Conservation (phyloP, 2,797 vertebrate genomes). For the Hippocampus kuda region DNA sequence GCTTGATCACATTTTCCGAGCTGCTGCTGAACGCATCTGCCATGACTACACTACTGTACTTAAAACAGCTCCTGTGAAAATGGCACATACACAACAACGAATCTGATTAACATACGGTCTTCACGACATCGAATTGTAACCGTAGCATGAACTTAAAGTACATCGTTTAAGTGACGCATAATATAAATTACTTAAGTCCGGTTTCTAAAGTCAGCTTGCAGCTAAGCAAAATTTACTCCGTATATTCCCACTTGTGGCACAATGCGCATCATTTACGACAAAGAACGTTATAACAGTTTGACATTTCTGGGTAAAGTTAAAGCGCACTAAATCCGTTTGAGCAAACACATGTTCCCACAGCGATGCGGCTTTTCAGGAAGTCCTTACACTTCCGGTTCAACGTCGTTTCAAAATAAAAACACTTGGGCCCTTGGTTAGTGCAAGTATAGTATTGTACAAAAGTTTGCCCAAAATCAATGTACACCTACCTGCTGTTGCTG, state of each 20-base stretch:
- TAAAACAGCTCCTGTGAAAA: neutral
- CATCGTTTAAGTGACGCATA: neutral
- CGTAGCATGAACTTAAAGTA: neutral
- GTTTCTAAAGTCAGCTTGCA: neutral
- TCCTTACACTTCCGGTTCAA: slow-evolving; percentile 32
- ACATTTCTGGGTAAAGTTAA: neutral
- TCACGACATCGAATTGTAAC: neutral
- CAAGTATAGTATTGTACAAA: neutral
- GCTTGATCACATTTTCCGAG: slow-evolving; percentile 67
- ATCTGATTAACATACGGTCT: neutral
- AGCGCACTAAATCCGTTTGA: neutral
- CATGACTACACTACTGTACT: slow-evolving; percentile 47
- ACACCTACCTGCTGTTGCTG: too few species aligned
- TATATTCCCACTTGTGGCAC: neutral
- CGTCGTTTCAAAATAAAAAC: slow-evolving; percentile 41
- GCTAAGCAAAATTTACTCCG: neutral
- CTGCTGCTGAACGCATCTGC: slow-evolving; percentile 73
- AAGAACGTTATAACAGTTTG: neutral
- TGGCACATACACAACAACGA: neutral
- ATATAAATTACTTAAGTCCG: neutral
- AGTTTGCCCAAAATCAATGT: too few species aligned
- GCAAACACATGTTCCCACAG: neutral
- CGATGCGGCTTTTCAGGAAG: neutral
- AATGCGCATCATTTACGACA: neutral
- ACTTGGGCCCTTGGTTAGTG: too few species aligned